Base-by-base conservation (phyloP, 2,113 vertebrate genomes). In the Anoplopoma fimbria region DNA sequence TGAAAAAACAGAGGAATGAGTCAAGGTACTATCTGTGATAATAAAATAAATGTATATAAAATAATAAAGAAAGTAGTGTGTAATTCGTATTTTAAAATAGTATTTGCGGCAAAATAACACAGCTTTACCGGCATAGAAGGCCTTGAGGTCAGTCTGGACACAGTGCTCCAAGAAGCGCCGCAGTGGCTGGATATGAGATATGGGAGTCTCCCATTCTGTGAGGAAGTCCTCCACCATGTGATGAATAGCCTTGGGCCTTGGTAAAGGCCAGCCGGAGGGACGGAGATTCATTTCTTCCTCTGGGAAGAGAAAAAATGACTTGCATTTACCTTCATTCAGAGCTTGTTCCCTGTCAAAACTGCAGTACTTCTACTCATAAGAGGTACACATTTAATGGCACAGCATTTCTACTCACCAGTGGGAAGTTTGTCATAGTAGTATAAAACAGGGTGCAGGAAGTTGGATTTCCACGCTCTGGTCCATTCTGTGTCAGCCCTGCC, bases 141-240 rank as follows among this genome's bases (percentile, higher is more conserved):
- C 90, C 79, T 98, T 95, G 75, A 99, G 94, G 85, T 99, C 98
- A 0, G 95, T 97, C 80, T 94, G 82, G 75, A 99, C 88, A 84
- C 97, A 99, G 92, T 97, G 97, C 90, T 99, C 98, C 82, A 99
- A 87, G 86, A 99, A 99, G 9, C 97, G 96, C 23, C 97, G 94
- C 78, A 99, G 95, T 0, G 98, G 98, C 64, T 99, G 96, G 81
- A 97, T 94, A 91, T 99, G 98, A 53, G 97, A 96, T 0, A 97
- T 87, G 0, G 97, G 97, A 61, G 96, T 94, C 0, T 97, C 97
- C 98, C 98, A 99, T 90, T 99, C 97, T 0, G 98, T 97, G 80
- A 99, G 91, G 73, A 99, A 99, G 88, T 99, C 98, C 85, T 99
- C 98, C 38, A 99, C 96, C 12, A 99, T 94, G 91, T 99, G 98